phyloP scores from a whole-genome alignment of 2,113 vertebrate genomes.

The Dicentrarchus labrax region DNA sequence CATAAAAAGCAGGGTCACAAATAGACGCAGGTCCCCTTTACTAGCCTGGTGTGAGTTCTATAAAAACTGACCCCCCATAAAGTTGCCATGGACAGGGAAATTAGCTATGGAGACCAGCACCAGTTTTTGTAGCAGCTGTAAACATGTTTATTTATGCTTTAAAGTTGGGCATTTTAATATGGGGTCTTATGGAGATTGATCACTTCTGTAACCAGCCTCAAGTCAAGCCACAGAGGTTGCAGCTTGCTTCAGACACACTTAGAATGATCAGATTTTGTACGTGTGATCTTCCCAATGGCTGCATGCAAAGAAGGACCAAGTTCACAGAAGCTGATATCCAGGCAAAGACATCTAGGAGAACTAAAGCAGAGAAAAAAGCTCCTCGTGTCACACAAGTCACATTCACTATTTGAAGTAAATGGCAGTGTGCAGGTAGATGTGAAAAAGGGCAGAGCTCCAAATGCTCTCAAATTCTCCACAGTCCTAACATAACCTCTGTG shows the following conservation, averaged over 20 bases:
- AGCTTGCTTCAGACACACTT: background rate
- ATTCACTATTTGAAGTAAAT: slow-evolving; percentile 2
- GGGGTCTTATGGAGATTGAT: too few relatives aligned
- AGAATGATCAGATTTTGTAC: background rate
- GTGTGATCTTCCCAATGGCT: background rate
- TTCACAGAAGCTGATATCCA: background rate
- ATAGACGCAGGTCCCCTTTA: too few relatives aligned
- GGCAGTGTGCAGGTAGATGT: slow-evolving; percentile 18
- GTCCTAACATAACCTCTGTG: slow-evolving; percentile 31
- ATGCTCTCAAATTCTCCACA: slow-evolving; percentile 8
- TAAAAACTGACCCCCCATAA: too few relatives aligned
- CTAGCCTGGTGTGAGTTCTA: too few relatives aligned
- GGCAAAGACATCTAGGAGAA: background rate
- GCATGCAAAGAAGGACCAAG: background rate
- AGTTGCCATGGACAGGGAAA: too few relatives aligned
- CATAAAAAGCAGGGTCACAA: too few relatives aligned
- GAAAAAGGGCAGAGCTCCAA: slow-evolving; percentile 5
- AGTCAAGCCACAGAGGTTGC: too few relatives aligned
- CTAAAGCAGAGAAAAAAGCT: background rate
- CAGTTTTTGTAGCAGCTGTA: too few relatives aligned
- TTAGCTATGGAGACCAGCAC: too few relatives aligned
- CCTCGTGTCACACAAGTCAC: slow-evolving; percentile 7
- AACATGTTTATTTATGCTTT: too few relatives aligned
- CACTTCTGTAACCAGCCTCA: too few relatives aligned
- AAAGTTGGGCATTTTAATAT: too few relatives aligned